These are phyloP conservation scores for Leptopilina syphax DNA, from an alignment of 2,888 invertebrate species.

Conservation along the genomic window DNA sequence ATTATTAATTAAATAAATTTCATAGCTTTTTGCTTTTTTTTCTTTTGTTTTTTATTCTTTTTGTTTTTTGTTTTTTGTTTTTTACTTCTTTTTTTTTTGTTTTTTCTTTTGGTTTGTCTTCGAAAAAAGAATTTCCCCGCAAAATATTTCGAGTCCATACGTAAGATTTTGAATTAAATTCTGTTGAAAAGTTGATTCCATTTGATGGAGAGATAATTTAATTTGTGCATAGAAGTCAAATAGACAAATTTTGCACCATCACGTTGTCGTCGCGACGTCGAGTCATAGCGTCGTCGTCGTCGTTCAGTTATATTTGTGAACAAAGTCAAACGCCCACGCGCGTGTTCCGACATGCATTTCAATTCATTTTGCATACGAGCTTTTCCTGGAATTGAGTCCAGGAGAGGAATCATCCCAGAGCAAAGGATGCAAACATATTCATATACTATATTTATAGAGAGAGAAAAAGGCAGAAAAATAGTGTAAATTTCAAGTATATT, in stretches of 20 bases:
- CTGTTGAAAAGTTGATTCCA: neutral
- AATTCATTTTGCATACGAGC: conserved; percentile 6
- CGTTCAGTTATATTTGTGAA: conserved; percentile 11
- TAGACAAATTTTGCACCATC: conserved; percentile 1
- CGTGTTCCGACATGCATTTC: conserved; percentile 17
- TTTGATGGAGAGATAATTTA: neutral
- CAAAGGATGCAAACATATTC: neutral
- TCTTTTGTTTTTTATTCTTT: no score
- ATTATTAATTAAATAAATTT: no score
- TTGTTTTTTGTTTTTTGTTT: no score
- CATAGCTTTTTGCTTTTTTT: no score
- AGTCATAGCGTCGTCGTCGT: conserved; percentile 1
- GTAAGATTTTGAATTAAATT: neutral
- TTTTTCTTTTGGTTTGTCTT: no score
- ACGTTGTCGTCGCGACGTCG: neutral
- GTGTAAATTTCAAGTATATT: no score
- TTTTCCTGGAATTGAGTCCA: conserved; percentile 24
- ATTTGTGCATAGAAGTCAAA: conserved; percentile 23
- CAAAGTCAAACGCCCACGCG: conserved; percentile 1
- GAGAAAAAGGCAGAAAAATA: no score
- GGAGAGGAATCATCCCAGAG: neutral
- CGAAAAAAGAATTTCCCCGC: no score
- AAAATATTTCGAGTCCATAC: neutral
- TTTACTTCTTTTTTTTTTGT: no score
- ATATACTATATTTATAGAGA: no score